phyloP scores from a whole-genome alignment of 1,140 invertebrate species.

The Homalodisca vitripennis region DNA sequence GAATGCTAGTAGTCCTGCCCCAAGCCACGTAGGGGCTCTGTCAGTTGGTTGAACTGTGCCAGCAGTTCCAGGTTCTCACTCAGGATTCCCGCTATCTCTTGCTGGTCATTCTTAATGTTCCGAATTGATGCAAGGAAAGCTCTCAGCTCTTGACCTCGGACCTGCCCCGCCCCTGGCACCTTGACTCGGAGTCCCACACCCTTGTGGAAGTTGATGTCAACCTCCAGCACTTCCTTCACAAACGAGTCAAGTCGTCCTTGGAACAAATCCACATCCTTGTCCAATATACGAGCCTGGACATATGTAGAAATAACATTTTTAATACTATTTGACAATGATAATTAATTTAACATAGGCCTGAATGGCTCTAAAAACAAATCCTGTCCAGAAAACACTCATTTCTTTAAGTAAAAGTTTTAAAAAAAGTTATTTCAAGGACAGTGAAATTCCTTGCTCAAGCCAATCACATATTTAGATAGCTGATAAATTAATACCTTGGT shows the following conservation, averaged over 20 bases:
- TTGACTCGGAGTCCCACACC: constrained; percentile 37
- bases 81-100: constrained; percentile 50
- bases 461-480: no score
- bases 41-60: constrained; percentile 47
- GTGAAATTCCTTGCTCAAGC: no score
- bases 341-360: no score
- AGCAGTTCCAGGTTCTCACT: constrained; percentile 51
- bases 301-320: no score
- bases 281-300: constrained; percentile 71
- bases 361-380: no score
- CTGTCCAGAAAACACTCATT: no score
- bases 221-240: constrained; percentile 39
- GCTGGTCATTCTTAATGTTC: constrained; percentile 50
- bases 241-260: constrained; percentile 48
- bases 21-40: constrained; percentile 12
- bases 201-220: constrained; percentile 41
- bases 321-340: no score
- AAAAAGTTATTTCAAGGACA: no score
- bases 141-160: constrained; percentile 31
- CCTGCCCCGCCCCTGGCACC: constrained; percentile 29
- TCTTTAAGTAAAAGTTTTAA: no score
- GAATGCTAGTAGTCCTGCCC: neutral
- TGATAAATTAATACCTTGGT: no score
- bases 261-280: constrained; percentile 65
- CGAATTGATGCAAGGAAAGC: constrained; percentile 47